A percentile compares a stretch with the other conserved stretches of the same genome.
Conservation (phyloP, 2,797 vertebrate genomes). For the Clarias fuscus region DNA sequence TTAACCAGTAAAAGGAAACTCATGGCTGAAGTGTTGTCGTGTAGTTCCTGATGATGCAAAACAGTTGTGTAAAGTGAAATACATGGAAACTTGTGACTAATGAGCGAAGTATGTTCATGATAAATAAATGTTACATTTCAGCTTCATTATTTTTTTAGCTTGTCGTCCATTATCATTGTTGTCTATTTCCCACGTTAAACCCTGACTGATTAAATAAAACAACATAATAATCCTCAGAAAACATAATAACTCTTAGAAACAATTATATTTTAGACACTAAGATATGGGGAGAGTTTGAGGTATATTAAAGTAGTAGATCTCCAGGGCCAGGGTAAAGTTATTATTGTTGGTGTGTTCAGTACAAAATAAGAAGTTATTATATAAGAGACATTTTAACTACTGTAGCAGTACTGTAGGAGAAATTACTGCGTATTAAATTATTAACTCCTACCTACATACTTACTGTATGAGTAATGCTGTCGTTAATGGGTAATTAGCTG, state of each 20-base stretch:
- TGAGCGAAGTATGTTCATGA: not conserved
- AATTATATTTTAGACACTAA: not conserved
- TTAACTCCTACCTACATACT: not conserved
- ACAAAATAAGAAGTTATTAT: not conserved
- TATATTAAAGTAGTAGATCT: not conserved
- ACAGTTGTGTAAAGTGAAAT: not conserved
- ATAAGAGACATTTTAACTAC: not conserved
- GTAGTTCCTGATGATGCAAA: not conserved
- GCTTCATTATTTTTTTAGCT: not conserved
- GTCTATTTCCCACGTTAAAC: too few species aligned
- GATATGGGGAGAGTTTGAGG: not conserved
- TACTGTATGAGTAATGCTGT: not conserved
- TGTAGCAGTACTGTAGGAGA: not conserved
- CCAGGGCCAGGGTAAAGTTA: not conserved
- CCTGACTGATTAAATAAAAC: too few species aligned
- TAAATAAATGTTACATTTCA: not conserved
- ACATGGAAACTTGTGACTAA: not conserved
- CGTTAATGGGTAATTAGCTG: not conserved
- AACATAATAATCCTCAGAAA: too few species aligned
- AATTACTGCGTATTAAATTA: not conserved
- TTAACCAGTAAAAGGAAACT: not conserved
- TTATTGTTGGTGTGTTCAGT: not conserved
- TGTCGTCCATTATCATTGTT: too few species aligned
- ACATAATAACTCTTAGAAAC: too few species aligned
- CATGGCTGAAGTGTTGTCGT: not conserved